Evolutionary conservation across 2,888 invertebrate species (phyloP), one percentile per base, ranked within the genome.

Genomic region (Acanthopleura granulata): DNA sequence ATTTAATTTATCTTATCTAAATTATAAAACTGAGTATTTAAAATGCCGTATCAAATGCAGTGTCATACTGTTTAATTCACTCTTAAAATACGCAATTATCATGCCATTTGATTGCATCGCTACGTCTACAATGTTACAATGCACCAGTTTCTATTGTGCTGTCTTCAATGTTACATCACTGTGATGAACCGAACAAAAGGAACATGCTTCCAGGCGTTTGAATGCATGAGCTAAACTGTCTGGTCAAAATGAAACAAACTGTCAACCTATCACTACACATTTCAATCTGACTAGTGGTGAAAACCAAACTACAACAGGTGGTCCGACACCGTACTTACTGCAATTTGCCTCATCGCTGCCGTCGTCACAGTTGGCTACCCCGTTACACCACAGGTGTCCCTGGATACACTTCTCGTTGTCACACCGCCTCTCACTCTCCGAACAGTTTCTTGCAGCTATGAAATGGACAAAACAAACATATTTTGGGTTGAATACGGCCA

Each of bases 341-440:
- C 86, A 85, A 29, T 75, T 29, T 0, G 14, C 16, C 76, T 88
- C 88, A 72, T 88, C 88, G 27, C 83, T 81, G 11, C 83, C 82
- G 30, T 83, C 79, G 12, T 76, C 81, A 75, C 88, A 88, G 77
- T 88, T 86, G 22, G 72, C 72, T 61, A 79, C 72, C 12, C 81
- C 81, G 77, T 88, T 81, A 79, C 88, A 88, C 1, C 80, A 76
- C 40, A 29, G 25, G 30, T 16, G 27, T 29, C 16, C 27, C 50
- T 57, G 72, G 18, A 95, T 93, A 89, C 95, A 95, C 16, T 93
- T 92, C 83, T 92, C 93, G 73, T 91, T 91, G 72, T 92, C 91
- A 90, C 95, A 95, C 88, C 94, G 94, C 92, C 95, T 95, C 80
- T 91, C 81, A 77, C 81, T 82, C 27, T 90, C 89, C 1, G 91